These are phyloP conservation scores for Ginglymostoma cirratum DNA, from an alignment of 2,113 vertebrate genomes.

Conservation along the genomic window DNA sequence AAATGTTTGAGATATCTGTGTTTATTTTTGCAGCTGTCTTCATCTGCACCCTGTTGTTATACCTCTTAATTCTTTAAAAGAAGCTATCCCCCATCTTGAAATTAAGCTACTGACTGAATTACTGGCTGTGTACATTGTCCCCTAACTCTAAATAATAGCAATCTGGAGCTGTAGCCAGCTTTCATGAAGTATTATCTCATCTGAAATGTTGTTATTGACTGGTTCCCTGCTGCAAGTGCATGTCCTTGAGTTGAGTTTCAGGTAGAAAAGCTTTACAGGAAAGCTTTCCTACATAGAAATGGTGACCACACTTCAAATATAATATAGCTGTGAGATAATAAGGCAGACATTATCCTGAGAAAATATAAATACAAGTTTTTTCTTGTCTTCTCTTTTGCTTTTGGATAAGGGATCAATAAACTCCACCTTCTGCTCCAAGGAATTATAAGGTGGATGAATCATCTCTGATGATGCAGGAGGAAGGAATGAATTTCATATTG, in stretches of 20 bases:
- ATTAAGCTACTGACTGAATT: not conserved
- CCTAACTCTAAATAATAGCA: not conserved
- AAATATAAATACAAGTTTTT: not conserved
- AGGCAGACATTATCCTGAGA: not conserved
- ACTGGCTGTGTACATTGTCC: not conserved
- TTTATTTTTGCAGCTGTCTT: not conserved
- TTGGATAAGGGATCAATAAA: not conserved
- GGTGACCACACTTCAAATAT: not conserved
- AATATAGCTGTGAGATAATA: not conserved
- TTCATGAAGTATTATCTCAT: not conserved
- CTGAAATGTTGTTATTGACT: not conserved
- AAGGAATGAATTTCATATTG: not conserved
- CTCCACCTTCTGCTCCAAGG: not conserved
- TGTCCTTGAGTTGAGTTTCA: not conserved
- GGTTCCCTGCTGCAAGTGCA: not conserved
- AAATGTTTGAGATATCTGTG: not conserved
- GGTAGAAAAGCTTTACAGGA: not conserved
- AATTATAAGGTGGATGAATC: not conserved
- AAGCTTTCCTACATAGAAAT: not conserved
- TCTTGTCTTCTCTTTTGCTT: not conserved
- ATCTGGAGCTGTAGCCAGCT: not conserved
- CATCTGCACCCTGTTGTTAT: slow-evolving; percentile 21
- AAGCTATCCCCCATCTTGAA: not conserved
- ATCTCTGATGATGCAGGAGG: not conserved
- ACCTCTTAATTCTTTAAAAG: not conserved